Percentiles rank a stretch among this genome's conserved stretches.
Evolutionary conservation across 2,113 vertebrate species (phyloP).

Genomic region (Psophia crepitans): DNA sequence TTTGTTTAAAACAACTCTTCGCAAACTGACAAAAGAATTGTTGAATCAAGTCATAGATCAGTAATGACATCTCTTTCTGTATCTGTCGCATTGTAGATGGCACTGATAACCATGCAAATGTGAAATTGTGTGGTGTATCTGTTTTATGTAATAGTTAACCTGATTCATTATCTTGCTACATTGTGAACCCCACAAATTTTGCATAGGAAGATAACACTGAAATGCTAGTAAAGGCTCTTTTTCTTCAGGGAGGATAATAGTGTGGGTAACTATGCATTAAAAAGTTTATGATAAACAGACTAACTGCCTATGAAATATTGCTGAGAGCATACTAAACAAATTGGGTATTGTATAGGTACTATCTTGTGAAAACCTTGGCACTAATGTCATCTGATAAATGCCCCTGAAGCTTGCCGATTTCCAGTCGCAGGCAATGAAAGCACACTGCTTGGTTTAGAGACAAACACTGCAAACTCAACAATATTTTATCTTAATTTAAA

Average conservation of each 20-base stretch:
- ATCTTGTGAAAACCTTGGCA: not conserved
- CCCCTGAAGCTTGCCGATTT: not conserved
- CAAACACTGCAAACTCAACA: conserved; percentile 43
- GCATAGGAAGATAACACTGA: not conserved
- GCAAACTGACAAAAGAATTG: not conserved
- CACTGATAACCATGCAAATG: not conserved
- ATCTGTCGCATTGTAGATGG: not conserved
- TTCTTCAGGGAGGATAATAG: not conserved
- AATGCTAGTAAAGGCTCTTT: not conserved
- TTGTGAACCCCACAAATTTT: not conserved
- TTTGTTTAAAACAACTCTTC: not conserved
- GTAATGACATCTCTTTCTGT: not conserved
- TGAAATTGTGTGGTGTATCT: not conserved
- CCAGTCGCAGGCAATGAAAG: not conserved
- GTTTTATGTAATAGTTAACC: not conserved
- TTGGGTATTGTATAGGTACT: not conserved
- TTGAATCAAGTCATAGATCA: not conserved
- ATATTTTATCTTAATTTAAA: conserved; percentile 66
- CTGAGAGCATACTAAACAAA: not conserved
- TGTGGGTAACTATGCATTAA: not conserved
- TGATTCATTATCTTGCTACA: not conserved
- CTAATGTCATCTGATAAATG: not conserved
- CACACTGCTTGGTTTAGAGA: not conserved
- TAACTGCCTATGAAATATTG: not conserved
- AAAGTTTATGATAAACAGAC: not conserved